Evolutionary conservation across 2,797 vertebrate genomes (phyloP).

Genomic region (Zalophus californianus): DNA sequence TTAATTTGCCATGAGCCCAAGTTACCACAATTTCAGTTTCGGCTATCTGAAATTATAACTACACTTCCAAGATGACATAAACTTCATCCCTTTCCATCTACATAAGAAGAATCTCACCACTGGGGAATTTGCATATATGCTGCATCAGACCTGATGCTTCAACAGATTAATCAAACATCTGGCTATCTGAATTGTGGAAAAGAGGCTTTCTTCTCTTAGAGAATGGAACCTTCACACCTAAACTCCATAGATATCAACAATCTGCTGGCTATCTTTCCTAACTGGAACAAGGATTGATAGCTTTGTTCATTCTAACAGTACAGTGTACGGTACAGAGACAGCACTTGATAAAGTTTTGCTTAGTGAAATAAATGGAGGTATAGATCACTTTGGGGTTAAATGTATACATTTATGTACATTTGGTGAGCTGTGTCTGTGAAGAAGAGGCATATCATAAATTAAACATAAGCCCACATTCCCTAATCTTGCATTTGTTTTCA

Average conservation of each 20-base stretch:
- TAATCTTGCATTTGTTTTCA: constrained; percentile 40
- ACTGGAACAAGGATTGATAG: background rate
- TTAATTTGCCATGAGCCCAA: background rate
- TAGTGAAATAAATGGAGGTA: constrained; percentile 14
- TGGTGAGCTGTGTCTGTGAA: background rate
- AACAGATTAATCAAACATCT: background rate
- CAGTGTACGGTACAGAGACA: background rate
- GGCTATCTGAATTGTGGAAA: background rate
- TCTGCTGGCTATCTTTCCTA: background rate
- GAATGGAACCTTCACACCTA: background rate
- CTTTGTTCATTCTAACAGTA: background rate
- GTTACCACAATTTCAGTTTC: background rate
- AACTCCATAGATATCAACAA: background rate
- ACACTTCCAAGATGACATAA: background rate
- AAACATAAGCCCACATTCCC: background rate
- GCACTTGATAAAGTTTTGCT: background rate
- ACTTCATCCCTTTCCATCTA: background rate
- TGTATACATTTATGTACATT: background rate
- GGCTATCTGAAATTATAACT: background rate
- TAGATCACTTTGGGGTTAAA: constrained; percentile 43
- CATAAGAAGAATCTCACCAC: background rate
- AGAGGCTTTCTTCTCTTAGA: background rate
- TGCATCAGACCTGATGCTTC: background rate
- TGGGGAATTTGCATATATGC: background rate
- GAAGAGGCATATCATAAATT: background rate